Base-by-base conservation (phyloP, 2,113 vertebrate species). In the Zonotrichia leucophrys region DNA sequence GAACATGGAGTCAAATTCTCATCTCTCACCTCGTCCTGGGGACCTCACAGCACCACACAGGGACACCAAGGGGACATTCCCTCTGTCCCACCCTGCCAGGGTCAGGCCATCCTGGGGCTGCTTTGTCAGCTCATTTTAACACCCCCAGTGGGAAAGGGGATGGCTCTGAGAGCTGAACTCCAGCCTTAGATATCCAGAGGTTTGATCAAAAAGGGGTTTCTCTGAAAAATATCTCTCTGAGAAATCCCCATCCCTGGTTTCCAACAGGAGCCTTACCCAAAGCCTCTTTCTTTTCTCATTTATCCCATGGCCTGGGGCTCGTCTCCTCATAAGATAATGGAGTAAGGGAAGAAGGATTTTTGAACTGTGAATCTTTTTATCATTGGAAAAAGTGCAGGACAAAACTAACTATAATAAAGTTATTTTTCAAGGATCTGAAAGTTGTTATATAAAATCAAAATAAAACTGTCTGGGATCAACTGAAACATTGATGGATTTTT, bases 121-220 rank as follows among this genome's bases (percentile, higher is more conserved):
- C 37, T 59, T 12, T 41, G 15, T 3, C 4, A 82, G 39, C 33
- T 60, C 39, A 4, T 23, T 25, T 55, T 24, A 3, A n/a, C 25
- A 58, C 21, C 66, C 37, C 24, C 6, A 1, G 17, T 19, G 41
- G 10, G 30, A 39, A 58, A 49, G 0, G 0, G 21, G 41, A n/a
- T 33, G 83, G 67, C 5, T 41, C 56, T 55, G 70, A 12, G n/a
- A 33, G 74, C 41, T 82, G 21, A 81, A 23, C 31, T 53, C 58
- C 39, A 14, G 31, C 7, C 37, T 63, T 6, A 24, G 27, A 12
- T 5, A 77, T 37, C 31, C 52, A 33, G 59, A 70, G 25, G 5
- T 56, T 86, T 50, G 1, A 1, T 37, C 47, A 15, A 23, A 77
- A 79, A 49, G 27, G 25, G 31, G 4, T 60, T 79, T 82, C 17